Base-by-base conservation (phyloP, 2,113 vertebrate genomes). In the Perognathus longimembris region DNA sequence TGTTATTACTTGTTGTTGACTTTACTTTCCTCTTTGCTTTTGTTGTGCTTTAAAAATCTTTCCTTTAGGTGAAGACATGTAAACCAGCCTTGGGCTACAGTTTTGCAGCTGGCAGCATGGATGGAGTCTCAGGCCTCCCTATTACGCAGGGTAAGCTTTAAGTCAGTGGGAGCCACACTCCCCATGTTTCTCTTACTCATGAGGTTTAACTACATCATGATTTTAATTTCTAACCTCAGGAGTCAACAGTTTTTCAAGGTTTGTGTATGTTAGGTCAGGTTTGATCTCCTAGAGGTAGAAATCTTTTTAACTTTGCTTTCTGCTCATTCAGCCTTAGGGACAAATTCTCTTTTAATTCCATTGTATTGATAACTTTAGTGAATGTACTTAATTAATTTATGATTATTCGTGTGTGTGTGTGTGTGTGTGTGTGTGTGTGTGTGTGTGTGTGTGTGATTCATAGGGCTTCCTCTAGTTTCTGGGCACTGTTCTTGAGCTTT, bases 11-110 rank as follows among this genome's bases (percentile, higher is more conserved):
- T 34, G 20, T 64, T 12, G 20, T 67, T 26, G 91, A 79, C 50
- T 84, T 86, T 21, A 84, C n/a, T 66, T 76, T 78, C 40, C 81
- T 42, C 45, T n/a, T 14, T 50, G 57, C 34, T 92, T 81, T 38
- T 54, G 40, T 80, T 88, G 18, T 77, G 20, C 69, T 88, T 87
- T n/a, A 9, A 8, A 77, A 88, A 80, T 26, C 9, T 85, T 77
- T 74, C 28, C 34, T 96, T 63, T 94, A 99, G 99, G 99, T 77
- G 21, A 98, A 97, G 42, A 99, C 99, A 0, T 99, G 99, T 24
- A 99, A 99, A 95, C 98, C 99, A 66, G 99, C 99, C 17, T 94
- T 99, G 91, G 99, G 99, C 66, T 97, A 99, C 97, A 99, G 99
- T 95, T 99, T 99, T 97, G 99, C 99, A 0, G 99, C 99, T 0